A percentile compares a stretch with the other conserved stretches of the same genome.
These are phyloP conservation scores for Drosophila austrosaltans DNA, from an alignment of 2,888 invertebrate genomes.

Conservation along the genomic window DNA sequence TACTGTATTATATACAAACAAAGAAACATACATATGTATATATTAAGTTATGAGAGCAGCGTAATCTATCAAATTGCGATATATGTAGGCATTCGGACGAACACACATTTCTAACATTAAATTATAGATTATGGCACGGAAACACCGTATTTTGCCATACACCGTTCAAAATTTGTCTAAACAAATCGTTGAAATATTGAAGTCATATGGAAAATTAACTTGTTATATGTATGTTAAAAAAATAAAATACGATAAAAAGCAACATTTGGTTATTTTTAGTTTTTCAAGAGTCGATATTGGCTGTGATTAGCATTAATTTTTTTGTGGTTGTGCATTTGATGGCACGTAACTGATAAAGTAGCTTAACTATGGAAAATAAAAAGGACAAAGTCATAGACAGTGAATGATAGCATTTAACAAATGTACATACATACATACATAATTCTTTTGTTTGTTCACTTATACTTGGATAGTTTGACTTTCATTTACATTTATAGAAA, in stretches of 20 bases:
- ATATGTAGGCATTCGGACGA: too few species aligned
- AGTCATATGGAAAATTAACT: too few species aligned
- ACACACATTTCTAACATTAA: not conserved
- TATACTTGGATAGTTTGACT: too few species aligned
- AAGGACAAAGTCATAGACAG: conserved; percentile 4
- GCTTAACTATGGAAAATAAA: conserved; percentile 8
- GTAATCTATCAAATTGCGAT: not conserved
- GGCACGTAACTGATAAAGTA: conserved; percentile 11
- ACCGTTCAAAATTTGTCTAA: not conserved
- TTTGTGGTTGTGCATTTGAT: conserved; percentile 5
- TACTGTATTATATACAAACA: not conserved
- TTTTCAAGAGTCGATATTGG: not conserved
- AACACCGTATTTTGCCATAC: not conserved
- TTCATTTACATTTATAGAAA: too few species aligned
- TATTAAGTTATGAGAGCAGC: not conserved
- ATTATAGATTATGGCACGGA: not conserved
- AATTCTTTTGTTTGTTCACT: too few species aligned
- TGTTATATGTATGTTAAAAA: not conserved
- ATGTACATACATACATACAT: not conserved
- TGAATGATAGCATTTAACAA: not conserved
- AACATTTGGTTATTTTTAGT: not conserved
- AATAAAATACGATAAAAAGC: not conserved
- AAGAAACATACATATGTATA: not conserved
- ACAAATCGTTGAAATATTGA: not conserved
- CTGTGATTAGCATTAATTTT: not conserved